Evolutionary conservation across 1,140 invertebrate species (phyloP).

Genomic region (Drosophila bipectinata): DNA sequence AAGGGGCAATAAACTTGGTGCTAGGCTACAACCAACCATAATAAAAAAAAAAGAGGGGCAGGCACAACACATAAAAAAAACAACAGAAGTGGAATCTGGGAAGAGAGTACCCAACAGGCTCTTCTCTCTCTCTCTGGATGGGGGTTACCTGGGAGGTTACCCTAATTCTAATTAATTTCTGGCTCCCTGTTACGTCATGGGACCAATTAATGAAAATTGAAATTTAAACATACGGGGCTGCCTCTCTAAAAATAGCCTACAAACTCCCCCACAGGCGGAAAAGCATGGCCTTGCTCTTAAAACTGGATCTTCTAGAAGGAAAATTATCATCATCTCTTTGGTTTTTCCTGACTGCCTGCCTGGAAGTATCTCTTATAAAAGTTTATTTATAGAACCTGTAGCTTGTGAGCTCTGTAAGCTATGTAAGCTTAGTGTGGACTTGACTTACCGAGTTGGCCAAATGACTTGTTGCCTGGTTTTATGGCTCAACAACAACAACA

Average conservation of each 20-base stretch:
- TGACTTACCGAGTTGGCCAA: conserved; percentile 19
- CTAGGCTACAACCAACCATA: conserved; percentile 47
- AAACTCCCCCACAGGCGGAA: not conserved
- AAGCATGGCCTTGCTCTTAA: not conserved
- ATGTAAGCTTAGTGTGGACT: not conserved
- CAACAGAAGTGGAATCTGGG: conserved; percentile 13
- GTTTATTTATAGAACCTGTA: conserved; percentile 64
- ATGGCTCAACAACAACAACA: conserved; percentile 40
- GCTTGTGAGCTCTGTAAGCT: not conserved
- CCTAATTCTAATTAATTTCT: not conserved
- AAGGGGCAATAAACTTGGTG: conserved; percentile 74
- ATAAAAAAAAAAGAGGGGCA: conserved; percentile 61
- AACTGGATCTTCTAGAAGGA: not conserved
- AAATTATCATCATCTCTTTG: not conserved
- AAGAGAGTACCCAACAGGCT: no score
- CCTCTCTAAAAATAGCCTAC: not conserved
- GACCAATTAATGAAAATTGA: conserved; percentile 26
- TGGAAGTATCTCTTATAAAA: not conserved
- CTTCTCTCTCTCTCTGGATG: no score
- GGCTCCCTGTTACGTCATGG: conserved; percentile 16
- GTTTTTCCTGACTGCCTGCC: no score
- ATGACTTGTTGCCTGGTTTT: conserved; percentile 34
- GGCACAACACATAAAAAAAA: conserved; percentile 31
- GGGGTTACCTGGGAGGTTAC: no score
- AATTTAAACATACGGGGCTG: conserved; percentile 9